Conservation (phyloP, 2,888 invertebrate species). For the Caenorhabditis sp. region DNA sequence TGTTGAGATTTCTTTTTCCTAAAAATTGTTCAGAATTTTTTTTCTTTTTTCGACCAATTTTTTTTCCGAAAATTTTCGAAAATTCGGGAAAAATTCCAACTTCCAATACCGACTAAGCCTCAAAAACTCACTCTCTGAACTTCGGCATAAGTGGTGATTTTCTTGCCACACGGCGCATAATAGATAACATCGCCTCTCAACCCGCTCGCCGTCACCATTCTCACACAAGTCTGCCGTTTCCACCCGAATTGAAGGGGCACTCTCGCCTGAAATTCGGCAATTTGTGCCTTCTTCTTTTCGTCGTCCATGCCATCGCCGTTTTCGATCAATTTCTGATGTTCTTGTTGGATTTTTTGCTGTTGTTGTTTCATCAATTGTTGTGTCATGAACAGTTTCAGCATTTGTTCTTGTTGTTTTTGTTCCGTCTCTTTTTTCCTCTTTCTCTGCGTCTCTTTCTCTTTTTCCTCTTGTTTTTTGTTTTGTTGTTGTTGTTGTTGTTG, state of each 20-base stretch:
- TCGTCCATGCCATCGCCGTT: conserved; percentile 5
- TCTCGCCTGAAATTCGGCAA: conserved; percentile 13
- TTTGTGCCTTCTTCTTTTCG: conserved; percentile 2
- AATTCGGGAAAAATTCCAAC: neutral
- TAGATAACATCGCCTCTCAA: conserved; percentile 93
- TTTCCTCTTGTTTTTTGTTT: conserved; percentile 10
- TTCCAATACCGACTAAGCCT: neutral
- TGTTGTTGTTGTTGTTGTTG: conserved; percentile 18
- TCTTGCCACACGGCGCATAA: conserved; percentile 78
- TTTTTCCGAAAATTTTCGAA: too few relatives aligned
- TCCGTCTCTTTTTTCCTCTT: neutral
- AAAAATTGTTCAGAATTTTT: too few relatives aligned
- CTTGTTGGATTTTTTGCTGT: conserved; percentile 17
- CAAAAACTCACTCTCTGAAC: conserved; percentile 75
- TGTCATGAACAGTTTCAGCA: conserved; percentile 2
- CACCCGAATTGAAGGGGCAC: conserved; percentile 48
- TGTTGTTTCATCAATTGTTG: neutral
- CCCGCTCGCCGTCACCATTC: conserved; percentile 75
- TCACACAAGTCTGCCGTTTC: conserved; percentile 62
- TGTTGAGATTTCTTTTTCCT: too few relatives aligned
- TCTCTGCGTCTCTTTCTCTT: neutral
- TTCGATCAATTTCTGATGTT: conserved; percentile 17
- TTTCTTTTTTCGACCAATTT: too few relatives aligned
- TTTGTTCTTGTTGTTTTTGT: conserved; percentile 2
- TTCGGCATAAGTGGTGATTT: conserved; percentile 77